Percentiles rank a stretch among this genome's conserved stretches.
These are phyloP conservation scores for Passer domesticus DNA, from an alignment of 2,113 vertebrate species.

Conservation along the genomic window DNA sequence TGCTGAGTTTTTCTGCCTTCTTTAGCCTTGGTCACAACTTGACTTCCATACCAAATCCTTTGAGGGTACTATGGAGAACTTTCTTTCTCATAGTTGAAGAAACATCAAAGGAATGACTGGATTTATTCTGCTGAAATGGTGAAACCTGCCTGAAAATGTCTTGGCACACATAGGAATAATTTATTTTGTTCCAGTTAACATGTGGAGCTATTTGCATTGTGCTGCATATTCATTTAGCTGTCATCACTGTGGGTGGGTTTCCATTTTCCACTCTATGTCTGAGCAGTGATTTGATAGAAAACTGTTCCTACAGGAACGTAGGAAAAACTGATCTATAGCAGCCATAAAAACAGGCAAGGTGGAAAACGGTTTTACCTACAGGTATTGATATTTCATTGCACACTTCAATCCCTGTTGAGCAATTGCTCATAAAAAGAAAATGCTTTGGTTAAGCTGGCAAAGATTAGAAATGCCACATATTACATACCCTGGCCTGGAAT, in stretches of 20 bases:
- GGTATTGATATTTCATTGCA: conserved; percentile 7
- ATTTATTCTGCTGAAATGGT: not conserved
- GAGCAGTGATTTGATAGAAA: not conserved
- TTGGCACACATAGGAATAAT: not conserved
- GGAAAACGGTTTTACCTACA: not conserved
- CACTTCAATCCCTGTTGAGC: not conserved
- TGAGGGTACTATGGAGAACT: not conserved
- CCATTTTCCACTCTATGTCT: not conserved
- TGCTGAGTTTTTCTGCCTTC: not conserved
- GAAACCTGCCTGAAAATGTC: not conserved
- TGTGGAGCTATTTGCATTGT: not conserved
- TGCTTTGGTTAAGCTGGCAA: not conserved
- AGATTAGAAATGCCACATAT: not conserved
- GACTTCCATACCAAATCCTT: not conserved
- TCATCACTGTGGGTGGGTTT: not conserved
- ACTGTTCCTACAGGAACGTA: not conserved
- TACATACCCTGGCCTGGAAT: not conserved
- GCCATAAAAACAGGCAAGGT: conserved; percentile 5
- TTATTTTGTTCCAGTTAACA: not conserved
- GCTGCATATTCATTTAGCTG: conserved; percentile 1
- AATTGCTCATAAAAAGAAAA: not conserved
- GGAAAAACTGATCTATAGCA: not conserved
- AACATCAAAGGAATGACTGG: not conserved
- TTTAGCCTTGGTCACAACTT: not conserved
- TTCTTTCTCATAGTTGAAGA: not conserved